phyloP scores from a whole-genome alignment of 2,888 invertebrate species.

The Drosophila ezoana region DNA sequence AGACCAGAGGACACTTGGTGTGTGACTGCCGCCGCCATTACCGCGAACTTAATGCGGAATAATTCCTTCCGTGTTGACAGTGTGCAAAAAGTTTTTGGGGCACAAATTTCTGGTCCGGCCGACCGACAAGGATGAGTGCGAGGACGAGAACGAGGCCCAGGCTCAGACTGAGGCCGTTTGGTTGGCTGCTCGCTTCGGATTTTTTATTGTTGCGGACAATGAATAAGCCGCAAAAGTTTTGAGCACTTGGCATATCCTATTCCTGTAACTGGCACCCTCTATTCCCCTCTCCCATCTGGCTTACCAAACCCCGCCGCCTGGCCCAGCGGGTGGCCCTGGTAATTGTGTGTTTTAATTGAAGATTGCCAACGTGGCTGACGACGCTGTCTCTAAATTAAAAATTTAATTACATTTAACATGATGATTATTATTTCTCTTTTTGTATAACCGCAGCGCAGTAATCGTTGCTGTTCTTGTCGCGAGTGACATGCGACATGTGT shows the following conservation, averaged over 20 bases:
- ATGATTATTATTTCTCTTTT: conserved; percentile 54
- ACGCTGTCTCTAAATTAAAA: conserved; percentile 70
- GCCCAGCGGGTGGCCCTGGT: conserved; percentile 61
- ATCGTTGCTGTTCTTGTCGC: conserved; percentile 26
- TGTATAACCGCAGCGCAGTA: conserved; percentile 29
- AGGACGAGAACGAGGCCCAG: conserved; percentile 3
- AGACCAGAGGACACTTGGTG: conserved; percentile 43
- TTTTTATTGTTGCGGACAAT: conserved; percentile 74
- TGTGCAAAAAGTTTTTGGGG: conserved; percentile 73
- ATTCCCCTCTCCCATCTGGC: neutral
- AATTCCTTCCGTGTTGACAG: conserved; percentile 82
- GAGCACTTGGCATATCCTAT: conserved; percentile 79
- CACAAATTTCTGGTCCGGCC: conserved; percentile 63
- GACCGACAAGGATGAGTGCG: conserved; percentile 20
- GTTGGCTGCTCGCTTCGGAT: conserved; percentile 35
- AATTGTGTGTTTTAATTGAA: conserved; percentile 78
- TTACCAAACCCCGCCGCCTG: conserved; percentile 2
- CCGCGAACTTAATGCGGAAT: conserved; percentile 82
- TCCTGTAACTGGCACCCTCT: conserved; percentile 47
- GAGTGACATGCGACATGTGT: conserved; percentile 35
- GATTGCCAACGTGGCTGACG: conserved; percentile 67
- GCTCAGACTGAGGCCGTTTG: conserved; percentile 21
- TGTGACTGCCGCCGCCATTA: conserved; percentile 75
- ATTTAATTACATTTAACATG: conserved; percentile 79
- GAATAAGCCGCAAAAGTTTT: conserved; percentile 78